A percentile compares a stretch with the other conserved stretches of the same genome.
phyloP scores from a whole-genome alignment of 2,888 invertebrate genomes.

The Rhyacophila evoluta region DNA sequence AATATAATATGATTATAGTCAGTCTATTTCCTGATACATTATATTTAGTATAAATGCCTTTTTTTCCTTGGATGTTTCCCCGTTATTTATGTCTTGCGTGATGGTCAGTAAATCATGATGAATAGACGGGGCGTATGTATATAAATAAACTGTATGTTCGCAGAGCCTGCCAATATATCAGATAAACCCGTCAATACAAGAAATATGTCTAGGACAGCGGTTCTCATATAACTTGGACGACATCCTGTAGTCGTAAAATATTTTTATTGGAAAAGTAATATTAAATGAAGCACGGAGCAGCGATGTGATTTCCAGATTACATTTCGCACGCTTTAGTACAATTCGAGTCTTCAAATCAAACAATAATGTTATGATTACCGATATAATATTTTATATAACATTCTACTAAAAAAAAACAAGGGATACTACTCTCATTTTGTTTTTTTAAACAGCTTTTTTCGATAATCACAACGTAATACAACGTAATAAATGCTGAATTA shows the following conservation, averaged over 20 bases:
- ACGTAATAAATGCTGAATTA: no score
- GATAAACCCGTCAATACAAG: slow-evolving; percentile 14
- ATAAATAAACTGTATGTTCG: no score
- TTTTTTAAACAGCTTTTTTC: no score
- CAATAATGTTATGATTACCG: background rate
- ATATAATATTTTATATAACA: background rate
- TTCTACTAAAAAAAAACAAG: no score
- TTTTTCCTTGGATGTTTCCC: background rate
- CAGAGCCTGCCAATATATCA: background rate
- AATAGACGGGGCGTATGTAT: background rate
- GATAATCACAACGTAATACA: no score
- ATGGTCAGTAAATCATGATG: slow-evolving; percentile 20
- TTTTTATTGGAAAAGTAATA: slow-evolving; percentile 19
- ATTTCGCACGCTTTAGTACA: background rate
- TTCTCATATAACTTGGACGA: background rate
- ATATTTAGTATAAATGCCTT: no score
- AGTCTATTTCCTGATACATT: no score
- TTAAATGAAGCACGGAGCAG: background rate
- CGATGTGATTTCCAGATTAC: background rate
- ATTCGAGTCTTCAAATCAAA: background rate
- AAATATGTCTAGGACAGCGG: background rate
- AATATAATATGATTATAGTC: no score
- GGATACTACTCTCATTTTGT: no score
- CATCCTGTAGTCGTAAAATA: background rate
- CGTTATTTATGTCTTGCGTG: background rate